Evolutionary conservation across 2,797 vertebrate genomes (phyloP), one percentile per base, ranked within the genome.

Genomic region (Eupleurogrammus muticus): DNA sequence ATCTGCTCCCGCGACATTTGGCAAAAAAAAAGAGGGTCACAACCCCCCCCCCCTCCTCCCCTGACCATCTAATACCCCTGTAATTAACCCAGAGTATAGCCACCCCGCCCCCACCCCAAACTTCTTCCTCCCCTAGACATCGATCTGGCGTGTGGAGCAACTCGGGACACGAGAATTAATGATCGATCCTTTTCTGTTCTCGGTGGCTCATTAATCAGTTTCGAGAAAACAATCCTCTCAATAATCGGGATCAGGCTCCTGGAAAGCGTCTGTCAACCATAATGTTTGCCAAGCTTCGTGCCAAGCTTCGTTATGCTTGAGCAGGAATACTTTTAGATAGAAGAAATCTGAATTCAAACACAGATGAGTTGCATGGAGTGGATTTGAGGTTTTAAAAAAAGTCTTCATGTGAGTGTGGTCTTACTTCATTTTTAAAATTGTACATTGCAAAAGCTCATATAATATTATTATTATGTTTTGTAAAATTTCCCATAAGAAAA

Each of bases 161-260:
- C 71, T 74, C 49, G 76, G 82, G 80, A 79, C 68, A 78, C 6
- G 55, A 28, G 87, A 84, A 78, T 86, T 88, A 87, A 83, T 77
- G 80, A 86, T 79, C 70, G 83, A 80, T 88, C 87, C 86, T 32
- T n/a, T n/a, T 80, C 75, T 84, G 82, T 88, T 90, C 81, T 85
- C 46, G 68, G 73, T 57, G 20, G 73, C 84, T 88, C 80, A 91
- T 92, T 92, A 92, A 92, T 87, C 84, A 84, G 83, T 55, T 72
- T 85, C 61, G 82, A 73, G 59, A 79, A 77, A 62, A n/a, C n/a
- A n/a, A 75, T 88, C 90, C 91, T 83, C 76, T 72, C 81, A 91
- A 89, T 90, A 91, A 89, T 90, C 83, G 85, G 84, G 59, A 80
- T 85, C 78, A 75, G 49, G 60, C 75, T 73, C 76, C 74, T 56